Evolutionary conservation across 2,888 invertebrate genomes (phyloP), one percentile per base, ranked within the genome.

Genomic region (Leucoma salicis): DNA sequence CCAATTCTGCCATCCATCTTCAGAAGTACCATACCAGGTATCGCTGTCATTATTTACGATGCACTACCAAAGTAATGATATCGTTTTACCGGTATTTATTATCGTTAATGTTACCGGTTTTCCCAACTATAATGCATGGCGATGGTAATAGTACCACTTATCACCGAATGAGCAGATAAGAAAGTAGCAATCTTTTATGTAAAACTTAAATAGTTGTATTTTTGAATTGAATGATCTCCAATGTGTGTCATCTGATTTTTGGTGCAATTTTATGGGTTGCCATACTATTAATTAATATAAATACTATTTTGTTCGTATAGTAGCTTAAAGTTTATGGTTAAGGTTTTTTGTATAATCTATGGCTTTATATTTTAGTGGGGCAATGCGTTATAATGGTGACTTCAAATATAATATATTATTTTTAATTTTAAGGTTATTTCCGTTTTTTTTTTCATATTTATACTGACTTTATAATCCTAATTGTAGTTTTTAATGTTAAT

Each of bases 191-290:
- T 31, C 5, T 36, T 28, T 45, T 14, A n/a, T 35, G 12, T 15
- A 7, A 27, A 40, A 11, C 16, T 34, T 13, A 6, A 24, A 14
- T 15, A 39, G 18, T 53, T 21, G 13, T 18, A 32, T 39, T 41
- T 56, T 46, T 54, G 46, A 59, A 36, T 57, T 35, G 43, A 51
- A 50, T 63, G 63, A 63, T 63, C 63, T 63, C 63, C 39, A 47
- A 28, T 44, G 42, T 25, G 63, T 63, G 64, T 63, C 64, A 63
- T 63, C 42, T 42, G 52, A 54, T 63, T 61, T 53, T 60, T 49
- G 59, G 63, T 63, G 63, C 64, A 63, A 60, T 60, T 57, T 38
- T 53, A 50, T 56, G 42, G 55, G 49, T 63, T 63, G 62, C 62
- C 62, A 63, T 63, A 62, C 48, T 61, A 47, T 49, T 52, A 41